Percentiles rank a stretch among this genome's conserved stretches.
phyloP scores from a whole-genome alignment of 2,113 vertebrate species.

The Jaculus jaculus region DNA sequence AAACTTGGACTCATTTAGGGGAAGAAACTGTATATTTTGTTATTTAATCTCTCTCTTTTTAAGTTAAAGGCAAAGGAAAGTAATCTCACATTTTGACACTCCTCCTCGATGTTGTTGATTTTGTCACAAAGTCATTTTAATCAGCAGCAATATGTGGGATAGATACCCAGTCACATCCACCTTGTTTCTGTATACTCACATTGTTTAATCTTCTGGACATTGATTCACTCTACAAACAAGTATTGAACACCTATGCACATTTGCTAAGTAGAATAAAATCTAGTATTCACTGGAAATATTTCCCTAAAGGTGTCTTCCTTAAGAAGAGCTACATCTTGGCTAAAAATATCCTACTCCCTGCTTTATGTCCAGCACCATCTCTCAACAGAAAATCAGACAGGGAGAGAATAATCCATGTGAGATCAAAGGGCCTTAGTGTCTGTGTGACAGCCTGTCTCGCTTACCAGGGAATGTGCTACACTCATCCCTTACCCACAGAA shows the following conservation, averaged over 20 bases:
- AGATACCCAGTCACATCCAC: background rate
- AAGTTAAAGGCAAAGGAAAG: background rate
- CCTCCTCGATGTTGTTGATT: background rate
- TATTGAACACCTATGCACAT: conserved; percentile 51
- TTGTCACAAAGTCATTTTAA: conserved; percentile 15
- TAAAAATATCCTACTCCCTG: conserved; percentile 60
- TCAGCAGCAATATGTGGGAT: background rate
- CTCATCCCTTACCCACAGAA: conserved; percentile 42
- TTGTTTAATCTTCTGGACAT: conserved; percentile 60
- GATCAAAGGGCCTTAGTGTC: conserved; percentile 48
- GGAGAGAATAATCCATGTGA: conserved; percentile 23
- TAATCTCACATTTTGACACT: background rate
- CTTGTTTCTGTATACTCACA: background rate
- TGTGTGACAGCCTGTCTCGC: conserved; percentile 48
- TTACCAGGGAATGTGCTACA: background rate
- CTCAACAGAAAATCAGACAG: conserved; percentile 40
- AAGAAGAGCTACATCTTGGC: conserved; percentile 55
- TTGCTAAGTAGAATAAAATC: conserved; percentile 57
- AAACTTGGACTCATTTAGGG: background rate
- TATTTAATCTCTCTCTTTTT: background rate
- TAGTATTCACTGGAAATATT: conserved; percentile 18
- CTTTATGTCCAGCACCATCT: conserved; percentile 45
- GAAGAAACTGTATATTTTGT: background rate
- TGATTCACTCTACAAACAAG: conserved; percentile 57
- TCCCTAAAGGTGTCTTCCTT: conserved; percentile 53